These are phyloP conservation scores for Oscheius sp. DNA, from an alignment of 1,140 invertebrate genomes.

Conservation along the genomic window DNA sequence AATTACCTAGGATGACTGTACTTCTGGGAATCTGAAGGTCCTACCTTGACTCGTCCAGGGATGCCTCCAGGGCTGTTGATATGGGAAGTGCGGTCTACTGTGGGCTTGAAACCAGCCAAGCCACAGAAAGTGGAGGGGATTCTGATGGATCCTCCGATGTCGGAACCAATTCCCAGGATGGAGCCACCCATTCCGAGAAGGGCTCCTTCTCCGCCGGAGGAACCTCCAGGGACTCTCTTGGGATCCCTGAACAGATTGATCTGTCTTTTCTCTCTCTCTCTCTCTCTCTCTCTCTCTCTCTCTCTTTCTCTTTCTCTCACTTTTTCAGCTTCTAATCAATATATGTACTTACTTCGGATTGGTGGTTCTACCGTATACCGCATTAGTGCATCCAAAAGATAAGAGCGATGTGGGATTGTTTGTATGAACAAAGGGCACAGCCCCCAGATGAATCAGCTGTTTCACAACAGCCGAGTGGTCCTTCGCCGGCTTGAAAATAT, in stretches of 20 bases:
- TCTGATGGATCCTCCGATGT: slow-evolving; percentile 63
- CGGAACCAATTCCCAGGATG: slow-evolving; percentile 60
- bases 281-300: not conserved
- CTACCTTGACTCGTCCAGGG: slow-evolving; percentile 27
- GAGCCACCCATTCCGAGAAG: slow-evolving; percentile 60
- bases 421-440: slow-evolving; percentile 64
- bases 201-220: slow-evolving; percentile 62
- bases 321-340: not conserved
- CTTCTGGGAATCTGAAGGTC: not conserved
- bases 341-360: slow-evolving; percentile 40
- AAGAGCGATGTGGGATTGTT: slow-evolving; percentile 64
- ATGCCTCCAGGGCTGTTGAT: slow-evolving; percentile 47
- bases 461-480: slow-evolving; percentile 12
- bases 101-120: slow-evolving; percentile 60
- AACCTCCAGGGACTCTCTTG: slow-evolving; percentile 56
- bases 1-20: not conserved
- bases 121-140: slow-evolving; percentile 63
- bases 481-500: not conserved
- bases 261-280: not conserved
- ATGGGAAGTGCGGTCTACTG: not conserved
- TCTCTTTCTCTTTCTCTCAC: no score
- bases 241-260: not conserved
- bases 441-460: slow-evolving; percentile 47
- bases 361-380: slow-evolving; percentile 55
- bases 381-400: slow-evolving; percentile 56